These are phyloP conservation scores for Phalacrocorax carbo DNA, from an alignment of 2,113 vertebrate genomes.

Conservation along the genomic window DNA sequence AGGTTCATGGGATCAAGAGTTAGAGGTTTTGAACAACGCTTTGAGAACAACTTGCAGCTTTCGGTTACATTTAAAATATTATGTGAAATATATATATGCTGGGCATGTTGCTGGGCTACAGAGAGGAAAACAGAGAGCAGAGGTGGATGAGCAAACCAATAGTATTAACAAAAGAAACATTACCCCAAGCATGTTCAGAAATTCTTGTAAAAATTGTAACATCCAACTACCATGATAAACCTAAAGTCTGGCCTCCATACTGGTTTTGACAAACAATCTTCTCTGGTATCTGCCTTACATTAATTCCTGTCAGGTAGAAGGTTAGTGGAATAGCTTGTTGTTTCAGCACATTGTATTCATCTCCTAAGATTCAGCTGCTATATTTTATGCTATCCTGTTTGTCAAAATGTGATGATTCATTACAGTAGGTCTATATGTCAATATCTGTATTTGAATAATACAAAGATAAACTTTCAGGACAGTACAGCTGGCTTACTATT, in stretches of 20 bases:
- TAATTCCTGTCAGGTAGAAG: slow-evolving; percentile 2
- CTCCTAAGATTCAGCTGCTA: background rate
- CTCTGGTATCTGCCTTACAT: background rate
- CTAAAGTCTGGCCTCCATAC: background rate
- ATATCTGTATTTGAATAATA: slow-evolving; percentile 10
- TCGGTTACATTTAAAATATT: background rate
- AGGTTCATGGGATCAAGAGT: background rate
- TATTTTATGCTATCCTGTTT: slow-evolving; percentile 7
- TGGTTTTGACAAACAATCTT: background rate
- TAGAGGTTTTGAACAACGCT: background rate
- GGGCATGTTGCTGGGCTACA: background rate
- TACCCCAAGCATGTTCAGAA: background rate
- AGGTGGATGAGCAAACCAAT: background rate
- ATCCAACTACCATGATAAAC: background rate
- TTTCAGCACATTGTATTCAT: slow-evolving; percentile 10
- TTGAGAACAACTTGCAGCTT: background rate
- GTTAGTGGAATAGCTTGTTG: background rate
- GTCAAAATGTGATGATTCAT: slow-evolving; percentile 28
- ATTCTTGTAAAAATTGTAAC: background rate
- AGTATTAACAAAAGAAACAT: background rate
- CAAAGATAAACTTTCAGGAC: slow-evolving; percentile 3
- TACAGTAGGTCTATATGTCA: slow-evolving; percentile 3
- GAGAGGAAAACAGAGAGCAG: background rate
- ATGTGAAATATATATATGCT: background rate
- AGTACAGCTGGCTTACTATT: background rate